These are phyloP conservation scores for Pyrochroa serraticornis DNA, from an alignment of 2,888 invertebrate genomes.

Conservation along the genomic window DNA sequence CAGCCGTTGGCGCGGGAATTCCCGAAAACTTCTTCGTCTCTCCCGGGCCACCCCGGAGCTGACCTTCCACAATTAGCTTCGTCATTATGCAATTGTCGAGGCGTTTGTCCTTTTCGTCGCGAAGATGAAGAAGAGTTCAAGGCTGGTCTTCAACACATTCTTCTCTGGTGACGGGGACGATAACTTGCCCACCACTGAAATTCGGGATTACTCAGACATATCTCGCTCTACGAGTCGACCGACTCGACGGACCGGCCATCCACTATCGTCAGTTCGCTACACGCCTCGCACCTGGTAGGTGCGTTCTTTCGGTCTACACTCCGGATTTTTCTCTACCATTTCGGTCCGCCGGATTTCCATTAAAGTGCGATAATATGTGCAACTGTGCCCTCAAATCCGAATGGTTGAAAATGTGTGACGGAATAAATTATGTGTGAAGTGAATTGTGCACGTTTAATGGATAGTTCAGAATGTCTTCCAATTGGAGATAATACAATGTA, in stretches of 20 bases:
- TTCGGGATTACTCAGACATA: constrained; percentile 33
- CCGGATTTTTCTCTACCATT: constrained; percentile 2
- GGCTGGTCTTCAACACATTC: constrained; percentile 35
- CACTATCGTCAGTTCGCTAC: constrained; percentile 15
- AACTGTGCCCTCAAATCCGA: not conserved
- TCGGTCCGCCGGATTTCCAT: not conserved
- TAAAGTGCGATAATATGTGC: not conserved
- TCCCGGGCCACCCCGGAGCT: constrained; percentile 1
- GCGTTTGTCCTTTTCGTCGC: constrained; percentile 23
- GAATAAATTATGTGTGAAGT: constrained; percentile 26
- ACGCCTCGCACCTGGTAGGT: constrained; percentile 24
- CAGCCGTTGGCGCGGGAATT: too few species aligned
- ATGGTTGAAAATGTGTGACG: constrained; percentile 12
- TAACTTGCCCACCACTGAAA: constrained; percentile 29
- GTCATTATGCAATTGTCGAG: constrained; percentile 20
- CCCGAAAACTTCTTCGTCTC: not conserved
- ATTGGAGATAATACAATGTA: constrained; percentile 23
- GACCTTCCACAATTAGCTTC: constrained; percentile 21
- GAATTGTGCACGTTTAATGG: constrained; percentile 31
- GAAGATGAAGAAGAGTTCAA: constrained; percentile 30
- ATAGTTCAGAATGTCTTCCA: constrained; percentile 21
- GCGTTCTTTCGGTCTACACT: constrained; percentile 2
- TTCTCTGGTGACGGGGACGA: constrained; percentile 33
- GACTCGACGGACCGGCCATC: constrained; percentile 5
- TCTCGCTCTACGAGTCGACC: constrained; percentile 19